Evolutionary conservation across 2,113 vertebrate species (phyloP), one percentile per base, ranked within the genome.

Genomic region (Nerophis lumbriciformis): DNA sequence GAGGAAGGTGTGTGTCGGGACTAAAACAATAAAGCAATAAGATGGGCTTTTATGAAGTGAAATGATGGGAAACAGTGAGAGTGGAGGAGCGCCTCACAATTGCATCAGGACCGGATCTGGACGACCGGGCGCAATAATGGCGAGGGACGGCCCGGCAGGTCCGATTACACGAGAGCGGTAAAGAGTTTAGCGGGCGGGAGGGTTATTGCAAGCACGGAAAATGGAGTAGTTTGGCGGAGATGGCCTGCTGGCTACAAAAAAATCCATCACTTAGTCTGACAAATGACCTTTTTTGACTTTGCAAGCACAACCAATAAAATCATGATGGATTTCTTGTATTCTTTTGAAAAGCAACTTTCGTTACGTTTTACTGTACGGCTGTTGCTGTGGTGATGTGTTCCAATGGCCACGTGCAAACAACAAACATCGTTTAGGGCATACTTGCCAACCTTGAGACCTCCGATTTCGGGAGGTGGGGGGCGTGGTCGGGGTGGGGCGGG

Each of bases 101-200:
- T 73, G 71, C 85, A 88, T 90, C 89, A 91, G 70, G 72, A 75
- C 70, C 69, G 80, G 81, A 86, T 88, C 72, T 78, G 72, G 59
- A 80, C 83, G 66, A 62, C 77, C 61, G 75, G 68, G 70, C 69
- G 86, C 83, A 88, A 86, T 91, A 88, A 88, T 80, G 75, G 83
- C 61, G 48, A n/a, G 28, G 66, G 82, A 63, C 78, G 42, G 4
- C 11, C 28, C 3, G 73, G 68, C 44, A 63, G 80, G 82, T 85
- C 79, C 71, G 78, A 85, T 83, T 79, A 82, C 78, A 75, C 36
- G 63, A 70, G 77, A 68, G 65, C 16, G 70, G 71, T 86, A 88
- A 90, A 74, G 64, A 67, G 68, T 85, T 90, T 90, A 87, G 76
- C 28, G 75, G 63, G 62, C 62, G 74, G 64, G 71, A 60, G 78